A percentile compares a stretch with the other conserved stretches of the same genome.
Evolutionary conservation across 2,888 invertebrate species (phyloP).

Genomic region (Junonia oenone): DNA sequence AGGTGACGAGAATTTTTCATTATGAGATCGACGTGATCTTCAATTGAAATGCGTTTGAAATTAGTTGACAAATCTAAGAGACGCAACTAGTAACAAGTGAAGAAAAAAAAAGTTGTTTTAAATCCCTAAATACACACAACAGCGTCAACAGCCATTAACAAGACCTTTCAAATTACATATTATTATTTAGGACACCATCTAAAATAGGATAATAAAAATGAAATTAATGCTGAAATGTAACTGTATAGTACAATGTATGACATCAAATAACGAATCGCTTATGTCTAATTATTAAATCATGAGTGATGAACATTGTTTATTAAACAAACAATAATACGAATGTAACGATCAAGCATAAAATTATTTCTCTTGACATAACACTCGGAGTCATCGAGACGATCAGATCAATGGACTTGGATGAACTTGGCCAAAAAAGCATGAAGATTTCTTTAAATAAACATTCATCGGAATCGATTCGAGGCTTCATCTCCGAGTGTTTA

Average conservation of each 20-base stretch:
- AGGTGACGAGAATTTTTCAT: not conserved
- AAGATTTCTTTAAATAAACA: constrained; percentile 70
- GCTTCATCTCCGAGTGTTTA: constrained; percentile 67
- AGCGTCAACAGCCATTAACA: no score
- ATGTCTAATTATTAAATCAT: constrained; percentile 5
- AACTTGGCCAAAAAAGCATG: constrained; percentile 64
- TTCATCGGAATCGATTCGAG: constrained; percentile 63
- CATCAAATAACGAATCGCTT: not conserved
- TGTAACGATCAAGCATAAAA: constrained; percentile 43
- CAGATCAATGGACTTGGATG: constrained; percentile 57
- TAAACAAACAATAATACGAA: constrained; percentile 40
- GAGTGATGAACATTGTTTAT: constrained; percentile 19
- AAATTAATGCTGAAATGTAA: no score
- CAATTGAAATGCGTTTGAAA: not conserved
- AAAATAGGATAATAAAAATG: no score
- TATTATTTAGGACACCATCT: no score
- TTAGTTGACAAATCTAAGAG: not conserved
- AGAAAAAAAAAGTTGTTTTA: no score
- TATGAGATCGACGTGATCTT: not conserved
- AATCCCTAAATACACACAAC: no score
- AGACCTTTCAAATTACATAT: no score
- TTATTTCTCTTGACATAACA: constrained; percentile 49
- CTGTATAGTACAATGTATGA: no score
- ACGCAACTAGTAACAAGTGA: not conserved
- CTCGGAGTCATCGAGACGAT: constrained; percentile 51